Base-by-base conservation (phyloP, 2,113 vertebrate genomes). In the Spilogale gracilis region DNA sequence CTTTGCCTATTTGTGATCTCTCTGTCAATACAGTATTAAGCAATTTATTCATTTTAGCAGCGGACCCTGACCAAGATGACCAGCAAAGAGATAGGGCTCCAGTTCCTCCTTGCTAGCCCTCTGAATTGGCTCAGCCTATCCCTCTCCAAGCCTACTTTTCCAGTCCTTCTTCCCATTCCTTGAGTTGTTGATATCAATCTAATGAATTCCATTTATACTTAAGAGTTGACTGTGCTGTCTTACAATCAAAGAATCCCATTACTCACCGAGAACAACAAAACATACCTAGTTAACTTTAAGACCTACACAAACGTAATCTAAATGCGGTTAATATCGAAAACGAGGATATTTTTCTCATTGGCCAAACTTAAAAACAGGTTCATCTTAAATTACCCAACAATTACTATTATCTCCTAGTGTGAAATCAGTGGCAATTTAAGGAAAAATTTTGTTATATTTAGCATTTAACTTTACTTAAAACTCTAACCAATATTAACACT, bases 381-480 rank as follows among this genome's bases (percentile, higher is more conserved):
- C 20, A 60, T 76, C 50, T 96, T 86, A 88, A 83, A 78, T 79
- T 93, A 89, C 2, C 63, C 73, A 79, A 80, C 6, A 89, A 88
- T 32, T 73, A 12, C 10, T 63, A 48, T 81, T 82, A 83, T 32
- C 76, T 81, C 27, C 71, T 79, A 71, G 43, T 32, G 20, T 38
- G 63, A 88, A 95, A 89, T n/a, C 48, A 80, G 54, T 50, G 54
- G 10, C n/a, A 63, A 32, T 65, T 76, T 92, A 84, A 80, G 43
- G 60, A 60, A 69, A 91, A 78, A 94, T 17, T 54, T 48, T 60
- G 18, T 84, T 18, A 50, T 13, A 60, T 48, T 54, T 48, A 63
- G 27, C 12, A 67, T 67, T 76, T 89, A 76, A 89, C n/a, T 96
- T 95, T 89, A 87, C 65, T 54, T 48, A 78, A 65, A 89, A 91